Evolutionary conservation across 2,888 invertebrate species (phyloP).

Genomic region (Acanthosepion esculentum): DNA sequence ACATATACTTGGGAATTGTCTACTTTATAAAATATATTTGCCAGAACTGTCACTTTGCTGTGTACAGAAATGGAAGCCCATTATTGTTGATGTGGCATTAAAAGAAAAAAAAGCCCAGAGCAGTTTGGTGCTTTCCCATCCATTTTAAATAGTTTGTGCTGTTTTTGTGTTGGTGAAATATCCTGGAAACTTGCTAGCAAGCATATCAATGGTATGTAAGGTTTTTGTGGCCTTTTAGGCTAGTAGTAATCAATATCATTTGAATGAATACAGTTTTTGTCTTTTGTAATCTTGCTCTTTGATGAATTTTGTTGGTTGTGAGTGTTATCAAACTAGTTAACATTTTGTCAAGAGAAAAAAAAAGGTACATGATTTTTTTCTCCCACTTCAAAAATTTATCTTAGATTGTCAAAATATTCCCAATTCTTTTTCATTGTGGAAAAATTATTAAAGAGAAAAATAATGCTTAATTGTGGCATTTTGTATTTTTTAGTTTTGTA

Average conservation of each 20-base stretch:
- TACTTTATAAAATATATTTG: not conserved
- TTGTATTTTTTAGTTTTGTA: not conserved
- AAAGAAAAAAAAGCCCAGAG: not conserved
- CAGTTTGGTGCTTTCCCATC: not conserved
- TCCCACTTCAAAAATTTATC: not conserved
- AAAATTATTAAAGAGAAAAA: not conserved
- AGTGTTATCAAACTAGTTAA: conserved; percentile 3
- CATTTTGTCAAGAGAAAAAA: not conserved
- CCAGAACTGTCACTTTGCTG: not conserved
- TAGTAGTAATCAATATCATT: not conserved
- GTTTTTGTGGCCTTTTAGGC: not conserved
- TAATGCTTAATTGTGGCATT: not conserved
- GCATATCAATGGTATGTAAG: conserved; percentile 8
- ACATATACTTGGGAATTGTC: not conserved
- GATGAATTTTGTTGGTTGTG: not conserved
- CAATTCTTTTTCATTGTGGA: not conserved
- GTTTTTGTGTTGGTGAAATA: not conserved
- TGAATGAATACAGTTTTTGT: not conserved
- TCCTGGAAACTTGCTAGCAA: conserved; percentile 33
- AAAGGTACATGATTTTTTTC: not conserved
- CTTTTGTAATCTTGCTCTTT: not conserved
- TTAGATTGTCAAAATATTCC: not conserved
- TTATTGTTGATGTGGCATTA: not conserved
- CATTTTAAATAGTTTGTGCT: not conserved
- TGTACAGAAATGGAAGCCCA: conserved; percentile 7